Percentiles rank a stretch among this genome's conserved stretches.
Evolutionary conservation across 2,113 vertebrate genomes (phyloP).

Genomic region (Zosterops hypoxanthus): DNA sequence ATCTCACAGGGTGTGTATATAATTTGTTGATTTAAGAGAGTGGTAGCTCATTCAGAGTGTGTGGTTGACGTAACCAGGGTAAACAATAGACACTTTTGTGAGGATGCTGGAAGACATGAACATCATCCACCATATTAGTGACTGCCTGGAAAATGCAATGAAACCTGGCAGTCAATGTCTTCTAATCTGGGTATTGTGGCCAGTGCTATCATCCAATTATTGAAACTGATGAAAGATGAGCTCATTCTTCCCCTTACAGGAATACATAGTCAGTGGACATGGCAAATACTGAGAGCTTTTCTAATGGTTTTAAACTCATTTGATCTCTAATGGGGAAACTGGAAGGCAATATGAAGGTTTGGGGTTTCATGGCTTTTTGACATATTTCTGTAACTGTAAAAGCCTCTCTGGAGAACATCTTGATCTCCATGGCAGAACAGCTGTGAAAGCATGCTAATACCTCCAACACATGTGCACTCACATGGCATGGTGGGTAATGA

Average conservation of each 20-base stretch:
- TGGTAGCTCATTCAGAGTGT: neutral
- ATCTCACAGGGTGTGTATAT: neutral
- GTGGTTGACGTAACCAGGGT: neutral
- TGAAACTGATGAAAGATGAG: neutral
- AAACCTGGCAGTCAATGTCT: neutral
- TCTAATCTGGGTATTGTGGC: neutral
- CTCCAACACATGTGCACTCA: fast-evolving
- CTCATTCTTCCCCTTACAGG: fast-evolving
- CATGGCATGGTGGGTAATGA: fast-evolving
- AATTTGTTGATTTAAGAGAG: neutral
- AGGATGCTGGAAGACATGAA: neutral
- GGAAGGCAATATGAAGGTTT: neutral
- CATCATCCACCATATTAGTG: neutral
- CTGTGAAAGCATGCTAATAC: neutral
- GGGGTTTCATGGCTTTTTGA: neutral
- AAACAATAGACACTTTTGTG: slow-evolving; percentile 15
- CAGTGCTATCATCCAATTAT: neutral
- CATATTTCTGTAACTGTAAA: neutral
- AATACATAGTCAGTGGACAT: neutral
- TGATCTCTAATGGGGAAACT: neutral
- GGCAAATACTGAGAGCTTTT: neutral
- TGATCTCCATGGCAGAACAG: neutral
- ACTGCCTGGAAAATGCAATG: neutral
- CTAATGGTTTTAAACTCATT: neutral
- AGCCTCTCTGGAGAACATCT: neutral